Evolutionary conservation across 2,888 invertebrate species (phyloP), one percentile per base, ranked within the genome.

Genomic region (Drosophila borealis): DNA sequence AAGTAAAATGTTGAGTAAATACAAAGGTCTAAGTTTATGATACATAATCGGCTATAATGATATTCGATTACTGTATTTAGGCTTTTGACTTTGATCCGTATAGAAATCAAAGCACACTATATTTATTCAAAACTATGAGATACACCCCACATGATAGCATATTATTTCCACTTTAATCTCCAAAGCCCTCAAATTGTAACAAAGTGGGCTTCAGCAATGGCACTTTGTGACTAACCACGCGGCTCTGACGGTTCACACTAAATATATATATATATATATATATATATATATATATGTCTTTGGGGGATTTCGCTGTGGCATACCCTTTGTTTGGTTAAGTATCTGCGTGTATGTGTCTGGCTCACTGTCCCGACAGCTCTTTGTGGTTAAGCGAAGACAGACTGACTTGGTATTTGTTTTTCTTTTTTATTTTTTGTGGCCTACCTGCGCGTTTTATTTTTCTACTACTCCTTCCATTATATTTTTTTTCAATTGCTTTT

Each of bases 401-500:
- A 39, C 42, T 73, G 65, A 73, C 65, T 77, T 57, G 65, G 54
- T 39, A 50, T 48, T 60, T 50, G 33, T 29, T 46, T 41, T 36
- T 21, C 25, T 48, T 36, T 44, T 53, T 46, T 29, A 39, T 34
- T 60, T 51, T 60, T 61, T 37, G 44, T 45, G 56, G 49, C 44
- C 54, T 46, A 33, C 42, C 48, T 39, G 46, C 50, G 54, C 46
- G 44, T 42, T 44, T 50, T 57, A 34, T 41, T 17, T 33, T 59
- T 44, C n/a, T 29, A 50, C 50, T 51, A 33, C 11, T 29, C n/a
- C 37, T 46, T 36, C 29, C 51, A 45, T 55, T 48, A 59, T 64
- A 72, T 55, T 72, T 71, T 72, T 71, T 70, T 62, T 62, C 78
- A 89, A 89, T 88, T 89, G 89, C 89, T 89, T 89, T 89, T 89